Conservation (phyloP, 2,888 invertebrate genomes). For the Nephrotoma flavescens region DNA sequence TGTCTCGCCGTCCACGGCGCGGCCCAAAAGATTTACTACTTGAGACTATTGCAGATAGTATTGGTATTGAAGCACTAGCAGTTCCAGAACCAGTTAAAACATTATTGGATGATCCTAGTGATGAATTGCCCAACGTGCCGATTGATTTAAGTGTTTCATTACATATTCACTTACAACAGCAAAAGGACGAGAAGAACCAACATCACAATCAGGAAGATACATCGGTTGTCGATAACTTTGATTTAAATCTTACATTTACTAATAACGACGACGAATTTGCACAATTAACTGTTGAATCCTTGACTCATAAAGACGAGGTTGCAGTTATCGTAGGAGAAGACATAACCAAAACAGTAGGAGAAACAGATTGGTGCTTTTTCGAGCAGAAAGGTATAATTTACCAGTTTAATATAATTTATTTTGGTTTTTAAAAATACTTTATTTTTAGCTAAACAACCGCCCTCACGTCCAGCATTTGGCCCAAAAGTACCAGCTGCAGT, state of each 20-base stretch:
- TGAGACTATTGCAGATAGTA: conserved; percentile 41
- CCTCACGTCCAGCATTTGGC: conserved; percentile 25
- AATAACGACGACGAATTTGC: conserved; percentile 56
- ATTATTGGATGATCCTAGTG: conserved; percentile 59
- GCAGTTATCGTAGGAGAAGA: conserved; percentile 30
- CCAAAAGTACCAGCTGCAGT: conserved; percentile 23
- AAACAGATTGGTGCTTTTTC: conserved; percentile 50
- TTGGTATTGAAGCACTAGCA: conserved; percentile 20
- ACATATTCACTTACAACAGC: conserved; percentile 35
- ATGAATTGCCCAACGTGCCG: conserved; percentile 49
- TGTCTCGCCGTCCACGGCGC: conserved; percentile 39
- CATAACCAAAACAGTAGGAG: conserved; percentile 27
- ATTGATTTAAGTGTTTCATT: conserved; percentile 56
- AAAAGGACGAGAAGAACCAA: conserved; percentile 30
- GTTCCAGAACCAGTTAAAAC: conserved; percentile 37
- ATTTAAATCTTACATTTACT: conserved; percentile 30
- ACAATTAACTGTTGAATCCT: conserved; percentile 60
- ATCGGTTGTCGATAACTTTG: conserved; percentile 37
- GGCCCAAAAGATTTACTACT: conserved; percentile 54
- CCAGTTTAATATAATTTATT: conserved; percentile 17
- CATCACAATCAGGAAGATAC: conserved; percentile 18
- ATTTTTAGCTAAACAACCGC: conserved; percentile 30
- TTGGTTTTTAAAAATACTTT: background rate
- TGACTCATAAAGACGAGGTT: conserved; percentile 40
- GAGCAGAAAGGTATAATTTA: conserved; percentile 33